Base-by-base conservation (phyloP, 2,113 vertebrate species). In the Muntiacus reevesi region DNA sequence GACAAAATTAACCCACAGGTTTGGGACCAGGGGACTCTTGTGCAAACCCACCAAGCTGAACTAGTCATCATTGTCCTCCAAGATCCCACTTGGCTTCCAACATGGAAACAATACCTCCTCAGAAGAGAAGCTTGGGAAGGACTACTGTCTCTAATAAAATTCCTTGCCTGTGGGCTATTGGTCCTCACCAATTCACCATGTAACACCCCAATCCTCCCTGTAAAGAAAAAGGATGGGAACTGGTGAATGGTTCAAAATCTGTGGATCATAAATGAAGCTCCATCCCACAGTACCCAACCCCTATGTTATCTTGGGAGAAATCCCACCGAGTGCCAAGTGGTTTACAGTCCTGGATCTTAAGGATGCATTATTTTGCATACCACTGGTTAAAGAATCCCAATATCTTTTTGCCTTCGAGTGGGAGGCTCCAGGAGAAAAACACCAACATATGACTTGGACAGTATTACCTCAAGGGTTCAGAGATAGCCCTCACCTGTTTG, bases 41-140 rank as follows among this genome's bases (percentile, higher is more conserved):
- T 11, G 11, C 64, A 67, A 67, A 9, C 4, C 64, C 64, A 36
- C 64, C n/a, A 71, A 71, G 64, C 19, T 71, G n/a, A 71, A 71
- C 17, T 71, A n/a, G 17, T 71, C 2, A 0, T 36, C 64, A 36
- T 36, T 71, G 17, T 36, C 64, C 64, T 36, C n/a, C 2, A 2
- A 71, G 64, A 71, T 71, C 17, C 64, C 2, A 71, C n/a, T 71
- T 71, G n/a, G n/a, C n/a, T 71, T 71, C 17, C 64, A 36, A 71
- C 36, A n/a, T 36, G n/a, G 64, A 71, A 71, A 36, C 4, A 71
- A 71, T 71, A 71, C 17, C 17, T 30, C 17, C 17, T 71, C 19
- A 71, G 17, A 71, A 71, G 64, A 71, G 4, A 71, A 71, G 64
- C n/a, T 36, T 71, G 64, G n/a, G 7, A 71, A 21, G 17, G 17